Conservation (phyloP, 1,140 invertebrate species). For the Lepidurus arcticus region DNA sequence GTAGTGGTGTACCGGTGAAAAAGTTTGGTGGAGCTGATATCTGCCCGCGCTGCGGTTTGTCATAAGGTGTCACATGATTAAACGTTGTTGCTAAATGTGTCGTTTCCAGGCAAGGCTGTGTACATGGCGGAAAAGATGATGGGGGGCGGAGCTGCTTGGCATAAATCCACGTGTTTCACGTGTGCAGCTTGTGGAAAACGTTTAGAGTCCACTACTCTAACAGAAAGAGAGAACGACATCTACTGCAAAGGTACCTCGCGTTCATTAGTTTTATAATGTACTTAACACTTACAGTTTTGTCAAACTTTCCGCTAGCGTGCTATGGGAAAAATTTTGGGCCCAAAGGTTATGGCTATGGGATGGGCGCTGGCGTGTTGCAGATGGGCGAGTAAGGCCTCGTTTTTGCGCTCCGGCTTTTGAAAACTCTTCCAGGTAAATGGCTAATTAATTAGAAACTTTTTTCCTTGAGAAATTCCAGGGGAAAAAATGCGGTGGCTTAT, state of each 20-base stretch:
- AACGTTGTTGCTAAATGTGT: conserved; percentile 14
- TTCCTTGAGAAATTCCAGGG: neutral
- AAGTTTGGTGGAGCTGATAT: conserved; percentile 42
- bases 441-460: conserved; percentile 27
- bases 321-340: conserved; percentile 43
- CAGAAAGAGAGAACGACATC: conserved; percentile 50
- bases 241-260: conserved; percentile 46
- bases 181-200: conserved; percentile 49
- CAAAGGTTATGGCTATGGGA: conserved; percentile 43
- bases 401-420: neutral
- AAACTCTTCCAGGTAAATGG: conserved; percentile 15
- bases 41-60: conserved; percentile 42
- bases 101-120: conserved; percentile 42
- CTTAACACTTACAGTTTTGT: neutral
- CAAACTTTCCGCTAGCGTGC: conserved; percentile 39
- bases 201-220: conserved; percentile 51
- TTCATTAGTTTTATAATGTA: neutral
- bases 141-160: conserved; percentile 45
- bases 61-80: neutral
- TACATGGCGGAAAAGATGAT: conserved; percentile 49
- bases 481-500: neutral
- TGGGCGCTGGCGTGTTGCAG: conserved; percentile 39
- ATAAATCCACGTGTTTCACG: conserved; percentile 43
- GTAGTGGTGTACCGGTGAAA: conserved; percentile 34
- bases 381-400: conserved; percentile 31